These are phyloP conservation scores for Periophthalmus magnuspinnatus DNA, from an alignment of 2,797 vertebrate species.

Conservation along the genomic window DNA sequence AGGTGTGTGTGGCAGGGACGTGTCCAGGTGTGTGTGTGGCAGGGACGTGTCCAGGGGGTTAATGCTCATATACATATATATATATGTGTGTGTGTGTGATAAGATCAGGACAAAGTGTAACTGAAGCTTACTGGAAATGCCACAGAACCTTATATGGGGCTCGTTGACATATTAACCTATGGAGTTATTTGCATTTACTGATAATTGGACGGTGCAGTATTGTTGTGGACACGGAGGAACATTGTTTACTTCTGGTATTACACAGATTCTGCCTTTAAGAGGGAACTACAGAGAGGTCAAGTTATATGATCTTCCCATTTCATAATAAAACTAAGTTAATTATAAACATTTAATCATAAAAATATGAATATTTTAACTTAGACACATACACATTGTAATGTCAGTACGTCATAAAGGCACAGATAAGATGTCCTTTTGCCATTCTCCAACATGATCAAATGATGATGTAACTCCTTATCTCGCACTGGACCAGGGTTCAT, in stretches of 20 bases:
- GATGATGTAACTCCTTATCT: conserved; percentile 20
- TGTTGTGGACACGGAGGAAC: neutral
- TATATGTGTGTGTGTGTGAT: no score
- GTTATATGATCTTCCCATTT: neutral
- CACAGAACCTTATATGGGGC: neutral
- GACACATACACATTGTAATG: conserved; percentile 6
- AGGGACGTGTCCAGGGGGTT: no score
- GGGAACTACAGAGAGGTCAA: neutral
- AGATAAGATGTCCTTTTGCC: conserved; percentile 36
- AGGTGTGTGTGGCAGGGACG: no score
- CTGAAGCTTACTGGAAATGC: neutral
- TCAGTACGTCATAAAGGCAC: neutral
- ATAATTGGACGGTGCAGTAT: neutral
- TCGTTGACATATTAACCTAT: neutral
- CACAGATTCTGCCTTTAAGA: neutral
- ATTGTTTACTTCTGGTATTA: neutral
- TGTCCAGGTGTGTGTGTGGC: no score
- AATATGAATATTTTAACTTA: neutral
- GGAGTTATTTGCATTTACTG: neutral
- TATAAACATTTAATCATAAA: neutral
- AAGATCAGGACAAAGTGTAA: conserved; percentile 29
- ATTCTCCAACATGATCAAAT: conserved; percentile 1
- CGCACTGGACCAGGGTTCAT: conserved; percentile 13
- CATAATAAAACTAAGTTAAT: neutral
- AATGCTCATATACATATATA: conserved; percentile 28